Evolutionary conservation across 2,888 invertebrate species (phyloP).

Genomic region (Sceliomorpha sp.): DNA sequence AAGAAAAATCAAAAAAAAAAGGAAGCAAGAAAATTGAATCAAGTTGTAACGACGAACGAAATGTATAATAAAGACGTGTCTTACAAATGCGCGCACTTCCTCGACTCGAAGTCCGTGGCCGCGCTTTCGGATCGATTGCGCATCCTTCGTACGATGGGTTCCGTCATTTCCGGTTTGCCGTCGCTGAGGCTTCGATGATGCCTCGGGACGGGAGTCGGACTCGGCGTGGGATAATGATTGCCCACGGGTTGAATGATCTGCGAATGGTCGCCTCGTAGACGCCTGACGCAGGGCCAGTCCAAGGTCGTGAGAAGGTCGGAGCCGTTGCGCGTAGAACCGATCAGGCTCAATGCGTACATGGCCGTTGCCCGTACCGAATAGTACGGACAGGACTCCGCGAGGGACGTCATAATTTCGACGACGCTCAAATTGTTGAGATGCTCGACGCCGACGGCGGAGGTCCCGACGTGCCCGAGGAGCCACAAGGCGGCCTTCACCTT

Average conservation of each 20-base stretch:
- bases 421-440: conserved; percentile 84
- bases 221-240: conserved; percentile 63
- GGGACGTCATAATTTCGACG: conserved; percentile 82
- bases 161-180: conserved; percentile 75
- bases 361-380: conserved; percentile 95
- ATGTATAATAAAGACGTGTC: no score
- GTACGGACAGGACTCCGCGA: conserved; percentile 90
- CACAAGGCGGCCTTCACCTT: conserved; percentile 94
- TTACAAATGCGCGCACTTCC: conserved; percentile 71
- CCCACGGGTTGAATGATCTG: conserved; percentile 67
- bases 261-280: conserved; percentile 75
- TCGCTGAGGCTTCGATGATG: conserved; percentile 78
- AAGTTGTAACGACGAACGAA: no score
- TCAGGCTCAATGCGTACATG: conserved; percentile 91
- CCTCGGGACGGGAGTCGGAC: conserved; percentile 70
- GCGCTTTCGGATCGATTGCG: conserved; percentile 78
- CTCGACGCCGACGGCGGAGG: conserved; percentile 88
- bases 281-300: conserved; percentile 75
- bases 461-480: conserved; percentile 92
- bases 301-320: conserved; percentile 85
- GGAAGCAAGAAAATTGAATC: no score
- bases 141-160: conserved; percentile 69
- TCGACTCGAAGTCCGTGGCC: conserved; percentile 75
- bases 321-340: conserved; percentile 91
- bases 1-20: no score